phyloP scores from a whole-genome alignment of 2,888 invertebrate species.

The Antheraea assamensis region DNA sequence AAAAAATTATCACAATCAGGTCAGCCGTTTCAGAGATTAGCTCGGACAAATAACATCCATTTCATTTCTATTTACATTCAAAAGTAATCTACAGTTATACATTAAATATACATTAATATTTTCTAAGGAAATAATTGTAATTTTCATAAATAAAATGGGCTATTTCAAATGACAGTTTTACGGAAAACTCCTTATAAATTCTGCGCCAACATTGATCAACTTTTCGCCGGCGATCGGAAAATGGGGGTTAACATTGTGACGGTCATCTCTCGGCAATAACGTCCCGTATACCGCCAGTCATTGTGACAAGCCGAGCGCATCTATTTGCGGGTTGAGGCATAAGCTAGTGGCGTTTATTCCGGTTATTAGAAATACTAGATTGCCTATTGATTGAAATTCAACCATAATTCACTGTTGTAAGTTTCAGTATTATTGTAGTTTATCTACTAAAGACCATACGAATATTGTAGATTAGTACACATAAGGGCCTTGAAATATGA shows the following conservation, averaged over 20 bases:
- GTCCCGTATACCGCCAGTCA: slow-evolving; percentile 63
- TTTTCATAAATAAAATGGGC: neutral
- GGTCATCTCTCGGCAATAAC: slow-evolving; percentile 78
- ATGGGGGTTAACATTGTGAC: slow-evolving; percentile 53
- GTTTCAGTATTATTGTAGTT: no score
- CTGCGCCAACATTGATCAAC: neutral
- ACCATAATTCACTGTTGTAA: no score
- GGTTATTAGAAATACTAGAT: no score
- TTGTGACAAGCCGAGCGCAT: slow-evolving; percentile 32
- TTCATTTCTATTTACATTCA: no score
- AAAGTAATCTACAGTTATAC: neutral
- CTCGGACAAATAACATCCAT: no score
- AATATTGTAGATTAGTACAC: no score
- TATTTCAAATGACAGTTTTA: neutral
- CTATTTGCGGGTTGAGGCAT: slow-evolving; percentile 9
- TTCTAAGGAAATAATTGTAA: neutral
- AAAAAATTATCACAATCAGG: no score
- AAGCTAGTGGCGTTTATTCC: slow-evolving; percentile 12
- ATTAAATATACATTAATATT: neutral
- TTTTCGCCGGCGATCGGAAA: slow-evolving; percentile 27
- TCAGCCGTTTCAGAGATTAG: no score
- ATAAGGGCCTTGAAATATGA: no score
- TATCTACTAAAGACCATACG: no score
- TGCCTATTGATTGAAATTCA: no score
- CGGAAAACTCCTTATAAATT: neutral